Conservation (phyloP, 37 sponge, comb jelly and placozoan species). For the Amphimedon queenslandica region DNA sequence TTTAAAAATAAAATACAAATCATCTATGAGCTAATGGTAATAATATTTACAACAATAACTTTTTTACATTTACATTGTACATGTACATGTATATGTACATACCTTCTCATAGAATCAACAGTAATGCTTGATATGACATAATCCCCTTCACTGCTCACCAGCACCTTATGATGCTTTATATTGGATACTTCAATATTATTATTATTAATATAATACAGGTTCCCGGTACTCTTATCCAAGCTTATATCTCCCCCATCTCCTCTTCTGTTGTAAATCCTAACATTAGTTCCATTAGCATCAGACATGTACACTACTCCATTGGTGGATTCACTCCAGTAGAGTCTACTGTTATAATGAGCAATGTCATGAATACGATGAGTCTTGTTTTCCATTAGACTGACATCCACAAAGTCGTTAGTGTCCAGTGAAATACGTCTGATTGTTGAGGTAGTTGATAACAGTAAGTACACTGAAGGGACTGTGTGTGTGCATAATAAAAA, state of each 20-base stretch:
- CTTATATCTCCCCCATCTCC: background rate
- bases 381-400: background rate
- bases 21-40: too few species aligned
- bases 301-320: background rate
- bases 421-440: conserved; percentile 30
- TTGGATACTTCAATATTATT: too few species aligned
- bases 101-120: too few species aligned
- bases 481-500: conserved; percentile 21
- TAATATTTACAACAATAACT: too few species aligned
- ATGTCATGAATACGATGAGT: background rate
- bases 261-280: background rate
- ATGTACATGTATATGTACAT: too few species aligned
- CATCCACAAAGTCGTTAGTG: conserved; percentile 2
- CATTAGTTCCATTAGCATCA: background rate
- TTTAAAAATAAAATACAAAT: too few species aligned
- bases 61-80: too few species aligned
- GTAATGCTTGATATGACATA: too few species aligned
- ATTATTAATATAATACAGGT: background rate
- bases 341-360: background rate
- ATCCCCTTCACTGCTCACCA: too few species aligned
- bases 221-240: background rate
- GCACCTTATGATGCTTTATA: too few species aligned
- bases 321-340: background rate
- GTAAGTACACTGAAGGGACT: conserved; percentile 16
- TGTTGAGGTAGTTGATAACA: conserved; percentile 15